phyloP scores from a whole-genome alignment of 2,888 invertebrate genomes.

The Phortica magna region DNA sequence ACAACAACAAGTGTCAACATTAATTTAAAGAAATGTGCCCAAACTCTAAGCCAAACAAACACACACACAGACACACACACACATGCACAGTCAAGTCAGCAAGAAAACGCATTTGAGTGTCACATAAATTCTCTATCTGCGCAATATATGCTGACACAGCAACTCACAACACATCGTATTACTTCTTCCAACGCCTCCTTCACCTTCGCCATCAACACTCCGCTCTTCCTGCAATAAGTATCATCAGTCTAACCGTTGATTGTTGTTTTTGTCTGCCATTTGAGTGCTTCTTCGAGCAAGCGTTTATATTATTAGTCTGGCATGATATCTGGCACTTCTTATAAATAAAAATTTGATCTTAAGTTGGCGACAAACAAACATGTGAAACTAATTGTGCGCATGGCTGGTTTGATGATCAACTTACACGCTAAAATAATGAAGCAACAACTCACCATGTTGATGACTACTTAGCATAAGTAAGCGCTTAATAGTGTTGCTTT shows the following conservation, averaged over 20 bases:
- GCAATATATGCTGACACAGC: conserved; percentile 3
- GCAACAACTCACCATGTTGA: no score
- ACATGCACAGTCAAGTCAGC: not conserved
- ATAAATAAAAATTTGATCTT: conserved; percentile 27
- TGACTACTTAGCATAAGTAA: no score
- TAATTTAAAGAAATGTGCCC: conserved; percentile 60
- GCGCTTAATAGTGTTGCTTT: no score
- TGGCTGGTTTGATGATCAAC: not conserved
- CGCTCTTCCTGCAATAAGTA: not conserved
- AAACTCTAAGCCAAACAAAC: not conserved
- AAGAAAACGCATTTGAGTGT: conserved; percentile 11
- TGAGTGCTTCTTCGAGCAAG: conserved; percentile 6
- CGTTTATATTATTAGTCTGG: conserved; percentile 18
- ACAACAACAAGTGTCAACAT: conserved; percentile 66
- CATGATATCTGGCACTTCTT: conserved; percentile 23
- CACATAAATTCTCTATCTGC: conserved; percentile 24
- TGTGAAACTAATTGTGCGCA: not conserved
- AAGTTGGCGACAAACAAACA: not conserved
- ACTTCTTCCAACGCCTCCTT: not conserved
- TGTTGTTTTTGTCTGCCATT: not conserved
- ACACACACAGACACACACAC: not conserved
- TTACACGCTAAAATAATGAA: no score
- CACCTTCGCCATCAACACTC: not conserved
- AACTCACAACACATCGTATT: not conserved
- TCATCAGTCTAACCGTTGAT: not conserved